Percentiles rank a stretch among this genome's conserved stretches.
phyloP scores from a whole-genome alignment of 2,113 vertebrate genomes.

The Nematolebias whitei region DNA sequence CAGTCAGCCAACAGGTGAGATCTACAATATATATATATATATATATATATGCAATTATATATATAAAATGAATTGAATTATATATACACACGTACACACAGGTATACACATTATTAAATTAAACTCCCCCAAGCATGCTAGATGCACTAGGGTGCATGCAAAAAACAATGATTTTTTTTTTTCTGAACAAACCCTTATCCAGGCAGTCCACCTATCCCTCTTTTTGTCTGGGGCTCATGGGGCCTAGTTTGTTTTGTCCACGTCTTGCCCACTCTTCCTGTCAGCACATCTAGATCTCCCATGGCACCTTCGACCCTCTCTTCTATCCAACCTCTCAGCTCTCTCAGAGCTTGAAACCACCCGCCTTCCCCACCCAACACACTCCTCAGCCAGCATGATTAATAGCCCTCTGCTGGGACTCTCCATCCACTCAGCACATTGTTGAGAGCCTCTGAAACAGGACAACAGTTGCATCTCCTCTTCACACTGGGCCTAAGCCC shows the following conservation, averaged over 20 bases:
- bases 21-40: no score
- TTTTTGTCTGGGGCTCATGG: constrained; percentile 8
- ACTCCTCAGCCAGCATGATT: constrained; percentile 76
- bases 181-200: neutral
- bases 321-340: constrained; percentile 34
- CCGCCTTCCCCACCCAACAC: constrained; percentile 23
- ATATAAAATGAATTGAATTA: no score
- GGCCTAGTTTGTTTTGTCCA: constrained; percentile 68
- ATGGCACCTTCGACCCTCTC: constrained; percentile 47
- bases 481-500: constrained; percentile 81
- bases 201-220: constrained; percentile 3
- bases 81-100: no score
- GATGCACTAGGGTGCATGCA: neutral
- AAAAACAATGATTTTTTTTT: neutral
- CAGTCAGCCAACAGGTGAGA: no score
- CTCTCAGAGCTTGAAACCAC: constrained; percentile 13
- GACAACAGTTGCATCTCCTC: constrained; percentile 85
- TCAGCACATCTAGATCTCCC: constrained; percentile 76
- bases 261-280: constrained; percentile 76
- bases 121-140: neutral
- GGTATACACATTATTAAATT: no score
- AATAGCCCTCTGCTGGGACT: constrained; percentile 81
- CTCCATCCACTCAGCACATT: constrained; percentile 83
- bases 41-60: no score
- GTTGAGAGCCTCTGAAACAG: constrained; percentile 82